Conservation (phyloP, 2,888 invertebrate species). For the Agrypnus murinus region DNA sequence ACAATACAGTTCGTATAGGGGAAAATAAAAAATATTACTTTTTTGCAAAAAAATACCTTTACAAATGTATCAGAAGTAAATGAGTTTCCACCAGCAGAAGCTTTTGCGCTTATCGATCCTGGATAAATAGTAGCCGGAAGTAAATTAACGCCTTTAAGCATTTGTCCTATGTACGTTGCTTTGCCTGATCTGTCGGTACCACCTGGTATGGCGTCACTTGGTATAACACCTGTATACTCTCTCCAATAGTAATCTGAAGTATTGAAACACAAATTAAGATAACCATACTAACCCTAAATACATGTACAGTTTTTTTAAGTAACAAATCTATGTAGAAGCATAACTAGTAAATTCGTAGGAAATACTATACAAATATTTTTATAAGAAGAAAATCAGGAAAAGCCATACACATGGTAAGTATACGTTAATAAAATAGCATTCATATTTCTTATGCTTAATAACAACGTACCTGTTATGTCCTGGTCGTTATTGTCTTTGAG, state of each 20-base stretch:
- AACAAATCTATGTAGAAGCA: no score
- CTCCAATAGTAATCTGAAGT: constrained; percentile 52
- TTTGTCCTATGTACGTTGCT: constrained; percentile 46
- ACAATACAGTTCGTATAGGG: not conserved
- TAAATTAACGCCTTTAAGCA: constrained; percentile 17
- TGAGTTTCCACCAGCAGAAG: constrained; percentile 21
- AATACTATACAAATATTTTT: no score
- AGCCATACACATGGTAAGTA: no score
- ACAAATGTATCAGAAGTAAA: constrained; percentile 29
- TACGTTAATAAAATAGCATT: no score
- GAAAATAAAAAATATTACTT: not conserved
- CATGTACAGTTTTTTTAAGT: no score
- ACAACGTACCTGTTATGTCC: no score
- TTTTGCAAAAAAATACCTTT: constrained; percentile 10
- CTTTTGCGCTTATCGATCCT: constrained; percentile 4
- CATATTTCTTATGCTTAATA: no score
- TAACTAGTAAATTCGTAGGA: no score
- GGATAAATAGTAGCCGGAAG: constrained; percentile 41
- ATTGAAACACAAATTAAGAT: no score
- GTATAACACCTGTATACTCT: constrained; percentile 45
- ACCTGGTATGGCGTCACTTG: constrained; percentile 46
- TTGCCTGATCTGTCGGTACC: constrained; percentile 33
- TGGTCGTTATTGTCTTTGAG: no score
- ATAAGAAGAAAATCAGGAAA: no score
- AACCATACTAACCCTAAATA: no score